These are phyloP conservation scores for Ariopsis seemanni DNA, from an alignment of 2,113 vertebrate species.

Conservation along the genomic window DNA sequence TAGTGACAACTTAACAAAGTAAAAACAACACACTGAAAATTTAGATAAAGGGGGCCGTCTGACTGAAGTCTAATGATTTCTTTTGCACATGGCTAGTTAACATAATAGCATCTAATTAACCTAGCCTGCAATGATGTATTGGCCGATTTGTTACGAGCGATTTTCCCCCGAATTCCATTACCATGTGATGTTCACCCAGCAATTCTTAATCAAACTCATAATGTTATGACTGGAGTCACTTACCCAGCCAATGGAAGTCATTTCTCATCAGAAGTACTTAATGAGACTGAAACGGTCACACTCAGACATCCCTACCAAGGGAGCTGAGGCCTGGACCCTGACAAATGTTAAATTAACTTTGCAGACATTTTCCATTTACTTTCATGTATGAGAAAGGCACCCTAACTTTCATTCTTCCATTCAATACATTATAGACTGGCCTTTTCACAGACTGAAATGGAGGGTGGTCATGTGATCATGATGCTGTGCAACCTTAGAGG, in stretches of 20 bases:
- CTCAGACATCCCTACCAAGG: conserved; percentile 41
- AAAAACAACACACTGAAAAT: conserved; percentile 52
- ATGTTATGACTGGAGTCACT: conserved; percentile 64
- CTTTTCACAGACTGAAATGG: conserved; percentile 45
- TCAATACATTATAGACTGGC: conserved; percentile 38
- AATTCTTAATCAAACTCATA: conserved; percentile 67
- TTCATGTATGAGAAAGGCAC: conserved; percentile 41
- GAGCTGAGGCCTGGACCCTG: conserved; percentile 44
- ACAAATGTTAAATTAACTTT: conserved; percentile 53
- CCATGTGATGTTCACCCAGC: conserved; percentile 56
- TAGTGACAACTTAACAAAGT: conserved; percentile 53
- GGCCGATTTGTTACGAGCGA: conserved; percentile 59
- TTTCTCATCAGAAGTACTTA: conserved; percentile 59
- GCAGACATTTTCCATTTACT: conserved; percentile 22
- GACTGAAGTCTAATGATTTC: conserved; percentile 55
- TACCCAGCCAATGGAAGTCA: conserved; percentile 55
- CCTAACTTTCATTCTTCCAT: conserved; percentile 37
- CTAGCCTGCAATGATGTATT: conserved; percentile 62
- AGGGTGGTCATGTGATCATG: conserved; percentile 22
- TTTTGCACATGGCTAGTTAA: conserved; percentile 64
- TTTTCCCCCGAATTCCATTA: conserved; percentile 58
- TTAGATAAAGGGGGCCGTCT: conserved; percentile 54
- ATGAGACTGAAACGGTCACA: conserved; percentile 54
- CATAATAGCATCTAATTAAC: conserved; percentile 68
- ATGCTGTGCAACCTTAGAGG: background rate